Evolutionary conservation across 2,797 vertebrate genomes (phyloP), one percentile per base, ranked within the genome.

Genomic region (Anomalospiza imberbis): DNA sequence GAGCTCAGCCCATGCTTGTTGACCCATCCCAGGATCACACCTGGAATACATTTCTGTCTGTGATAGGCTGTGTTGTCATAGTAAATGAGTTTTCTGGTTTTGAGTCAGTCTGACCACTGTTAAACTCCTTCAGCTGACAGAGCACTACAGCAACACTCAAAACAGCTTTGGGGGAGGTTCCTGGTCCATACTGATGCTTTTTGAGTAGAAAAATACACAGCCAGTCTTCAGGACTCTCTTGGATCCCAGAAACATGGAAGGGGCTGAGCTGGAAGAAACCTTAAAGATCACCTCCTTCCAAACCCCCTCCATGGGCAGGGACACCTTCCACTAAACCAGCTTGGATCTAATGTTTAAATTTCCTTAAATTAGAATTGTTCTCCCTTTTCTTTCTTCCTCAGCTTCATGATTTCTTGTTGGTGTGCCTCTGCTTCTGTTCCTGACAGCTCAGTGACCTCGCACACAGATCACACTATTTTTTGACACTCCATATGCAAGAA

Each of bases 51-150:
- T 38, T 55, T 61, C 32, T 75, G 2, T 34, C 51, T 50, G 0
- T 3, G 34, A 22, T 0, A 40, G 45, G 12, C 18, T 75, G 2
- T 0, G 1, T 32, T 2, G 1, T 62, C 16, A 17, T 3, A 31
- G 42, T 24, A 32, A 92, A 78, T 21, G 1, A 38, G 4, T 71
- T 87, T 81, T 44, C 13, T 81, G n/a, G 17, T 74, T 29, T 89
- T 9, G 17, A 55, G 9, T 34, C 65, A 26, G 7, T 25, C 44
- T 88, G 84, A 22, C 31, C n/a, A 4, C 57, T 48, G 2, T 31
- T 48, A 62, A 77, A 62, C 10, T 71, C 25, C 31, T 86, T 60
- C 58, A 74, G 48, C 44, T 84, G 66, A 21, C 50, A 63, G 34
- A 70, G 36, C 58, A 21, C 18, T 29, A 1, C 10, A 48, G 26